Percentiles rank a stretch among this genome's conserved stretches.
phyloP scores from a whole-genome alignment of 2,113 vertebrate genomes.

The Lipotes vexillifer region DNA sequence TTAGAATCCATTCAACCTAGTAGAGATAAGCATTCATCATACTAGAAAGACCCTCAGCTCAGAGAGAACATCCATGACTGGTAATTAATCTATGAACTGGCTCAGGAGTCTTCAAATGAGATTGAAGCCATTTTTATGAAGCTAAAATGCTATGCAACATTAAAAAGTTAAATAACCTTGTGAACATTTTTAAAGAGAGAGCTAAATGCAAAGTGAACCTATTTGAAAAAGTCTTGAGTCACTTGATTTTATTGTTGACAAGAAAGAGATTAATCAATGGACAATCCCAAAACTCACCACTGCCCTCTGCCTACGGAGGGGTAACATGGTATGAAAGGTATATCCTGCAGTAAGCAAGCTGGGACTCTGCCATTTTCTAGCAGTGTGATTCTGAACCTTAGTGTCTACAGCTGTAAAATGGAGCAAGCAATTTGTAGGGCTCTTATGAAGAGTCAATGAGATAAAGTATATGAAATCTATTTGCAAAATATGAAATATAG shows the following conservation, averaged over 20 bases:
- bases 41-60: constrained; percentile 34
- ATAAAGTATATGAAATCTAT: background rate
- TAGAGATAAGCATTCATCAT: constrained; percentile 55
- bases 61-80: constrained; percentile 27
- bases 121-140: constrained; percentile 43
- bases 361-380: background rate
- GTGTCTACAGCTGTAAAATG: background rate
- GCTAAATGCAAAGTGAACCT: constrained; percentile 20
- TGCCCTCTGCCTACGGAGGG: background rate
- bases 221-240: constrained; percentile 20
- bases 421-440: background rate
- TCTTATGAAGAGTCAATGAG: background rate
- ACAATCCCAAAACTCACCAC: background rate
- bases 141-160: constrained; percentile 49
- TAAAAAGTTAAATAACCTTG: constrained; percentile 65
- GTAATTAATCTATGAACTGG: constrained; percentile 62
- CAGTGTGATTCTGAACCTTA: background rate
- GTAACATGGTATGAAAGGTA: background rate
- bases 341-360: background rate
- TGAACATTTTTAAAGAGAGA: constrained; percentile 40
- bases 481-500: background rate
- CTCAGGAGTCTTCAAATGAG: constrained; percentile 47
- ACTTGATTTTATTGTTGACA: constrained; percentile 28
- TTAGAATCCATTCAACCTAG: constrained; percentile 63
- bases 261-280: background rate